phyloP scores from a whole-genome alignment of 2,113 vertebrate genomes.

The Callaeas wilsoni region DNA sequence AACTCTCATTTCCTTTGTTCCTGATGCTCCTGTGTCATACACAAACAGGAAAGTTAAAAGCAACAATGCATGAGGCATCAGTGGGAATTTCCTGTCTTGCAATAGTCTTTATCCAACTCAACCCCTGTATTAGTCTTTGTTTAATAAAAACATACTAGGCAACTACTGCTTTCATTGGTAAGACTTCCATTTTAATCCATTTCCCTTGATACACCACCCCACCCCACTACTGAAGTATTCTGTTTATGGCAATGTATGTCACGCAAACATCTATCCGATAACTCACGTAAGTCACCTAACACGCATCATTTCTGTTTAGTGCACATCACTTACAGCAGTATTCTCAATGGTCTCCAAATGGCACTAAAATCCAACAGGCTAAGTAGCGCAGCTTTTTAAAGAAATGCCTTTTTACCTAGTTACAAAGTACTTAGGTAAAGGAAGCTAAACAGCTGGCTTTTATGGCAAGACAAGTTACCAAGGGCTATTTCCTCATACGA shows the following conservation, averaged over 20 bases:
- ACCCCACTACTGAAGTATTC: background rate
- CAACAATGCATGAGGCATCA: background rate
- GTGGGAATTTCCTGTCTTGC: slow-evolving; percentile 37
- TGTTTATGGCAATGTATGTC: background rate
- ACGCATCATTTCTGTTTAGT: background rate
- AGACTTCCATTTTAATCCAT: background rate
- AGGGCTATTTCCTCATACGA: background rate
- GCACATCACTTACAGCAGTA: background rate
- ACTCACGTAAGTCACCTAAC: background rate
- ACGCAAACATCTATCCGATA: background rate
- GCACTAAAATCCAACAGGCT: background rate
- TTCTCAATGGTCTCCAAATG: background rate
- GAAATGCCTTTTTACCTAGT: background rate
- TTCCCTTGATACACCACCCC: background rate
- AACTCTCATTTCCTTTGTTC: slow-evolving; percentile 15
- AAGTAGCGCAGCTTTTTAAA: background rate
- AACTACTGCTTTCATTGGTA: background rate
- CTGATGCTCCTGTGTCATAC: background rate
- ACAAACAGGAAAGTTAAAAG: background rate
- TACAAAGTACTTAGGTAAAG: background rate
- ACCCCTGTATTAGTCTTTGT: background rate
- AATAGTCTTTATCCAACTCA: background rate
- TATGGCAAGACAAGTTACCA: background rate
- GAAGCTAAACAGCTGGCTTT: background rate
- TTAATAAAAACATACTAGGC: background rate